Evolutionary conservation across 1,140 invertebrate genomes (phyloP).

Genomic region (Hypsibius dujardini): DNA sequence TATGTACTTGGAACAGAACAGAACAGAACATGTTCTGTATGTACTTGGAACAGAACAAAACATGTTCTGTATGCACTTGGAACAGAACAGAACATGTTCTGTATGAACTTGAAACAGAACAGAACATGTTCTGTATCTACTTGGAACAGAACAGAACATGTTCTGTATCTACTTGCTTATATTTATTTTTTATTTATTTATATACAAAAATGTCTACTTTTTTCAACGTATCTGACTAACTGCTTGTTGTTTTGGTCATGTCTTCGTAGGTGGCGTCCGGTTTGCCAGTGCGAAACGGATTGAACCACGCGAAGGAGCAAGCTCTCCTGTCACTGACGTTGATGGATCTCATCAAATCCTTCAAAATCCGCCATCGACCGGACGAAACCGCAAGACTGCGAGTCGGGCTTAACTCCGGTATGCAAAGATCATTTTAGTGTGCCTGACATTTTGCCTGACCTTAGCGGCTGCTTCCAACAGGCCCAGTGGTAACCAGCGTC

Average conservation of each 20-base stretch:
- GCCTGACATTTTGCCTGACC: too few relatives aligned
- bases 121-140: too few relatives aligned
- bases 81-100: too few relatives aligned
- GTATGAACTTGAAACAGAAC: background rate
- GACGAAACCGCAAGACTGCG: background rate
- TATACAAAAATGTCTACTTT: background rate
- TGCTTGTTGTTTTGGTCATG: background rate
- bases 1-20: too few relatives aligned
- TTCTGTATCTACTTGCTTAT: too few relatives aligned
- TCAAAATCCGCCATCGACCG: constrained; percentile 10
- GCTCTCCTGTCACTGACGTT: background rate
- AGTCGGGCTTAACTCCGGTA: background rate
- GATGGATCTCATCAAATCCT: background rate
- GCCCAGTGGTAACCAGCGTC: background rate
- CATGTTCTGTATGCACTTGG: too few relatives aligned
- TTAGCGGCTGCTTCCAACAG: background rate
- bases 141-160: too few relatives aligned
- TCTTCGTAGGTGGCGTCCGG: constrained; percentile 3
- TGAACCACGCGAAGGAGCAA: background rate
- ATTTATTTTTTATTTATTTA: too few relatives aligned
- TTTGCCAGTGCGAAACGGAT: background rate
- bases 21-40: too few relatives aligned
- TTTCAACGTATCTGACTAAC: background rate
- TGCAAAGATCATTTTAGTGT: too few relatives aligned
- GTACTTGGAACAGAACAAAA: too few relatives aligned